phyloP scores from a whole-genome alignment of 92 coral and sea anemone genomes.

The Phenganax marumi region DNA sequence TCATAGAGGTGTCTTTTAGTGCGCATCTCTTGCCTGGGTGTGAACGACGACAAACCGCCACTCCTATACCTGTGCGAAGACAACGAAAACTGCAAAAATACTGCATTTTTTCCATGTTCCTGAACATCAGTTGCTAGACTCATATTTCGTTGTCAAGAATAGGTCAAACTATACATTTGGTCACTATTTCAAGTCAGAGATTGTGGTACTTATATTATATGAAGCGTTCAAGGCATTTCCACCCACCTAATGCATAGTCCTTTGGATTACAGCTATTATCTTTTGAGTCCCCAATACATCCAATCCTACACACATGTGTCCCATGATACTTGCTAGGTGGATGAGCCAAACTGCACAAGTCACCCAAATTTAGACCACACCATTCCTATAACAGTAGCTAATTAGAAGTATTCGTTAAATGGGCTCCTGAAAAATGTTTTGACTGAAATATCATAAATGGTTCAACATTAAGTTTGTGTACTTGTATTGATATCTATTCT shows the following conservation, averaged over 20 bases:
- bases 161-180: too few species aligned
- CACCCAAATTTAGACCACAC: slow-evolving; percentile 95
- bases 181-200: too few species aligned
- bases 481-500: too few species aligned
- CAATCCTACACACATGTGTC: slow-evolving; percentile 87
- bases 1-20: slow-evolving; percentile 63
- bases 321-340: slow-evolving; percentile 93
- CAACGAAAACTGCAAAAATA: not conserved
- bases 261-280: slow-evolving; percentile 87
- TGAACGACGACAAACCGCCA: slow-evolving; percentile 82
- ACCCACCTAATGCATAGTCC: slow-evolving; percentile 79
- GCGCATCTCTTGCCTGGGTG: slow-evolving; percentile 64
- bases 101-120: not conserved
- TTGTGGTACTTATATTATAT: too few species aligned
- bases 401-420: too few species aligned
- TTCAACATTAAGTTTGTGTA: too few species aligned
- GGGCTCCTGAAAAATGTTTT: too few species aligned
- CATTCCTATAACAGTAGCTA: slow-evolving; percentile 63
- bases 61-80: slow-evolving; percentile 63
- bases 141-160: too few species aligned
- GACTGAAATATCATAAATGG: too few species aligned
- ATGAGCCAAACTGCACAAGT: slow-evolving; percentile 78
- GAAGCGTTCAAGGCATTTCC: not conserved
- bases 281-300: slow-evolving; percentile 94
- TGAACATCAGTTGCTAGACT: not conserved